These are phyloP conservation scores for Melospiza georgiana DNA, from an alignment of 2,113 vertebrate species.

Conservation along the genomic window DNA sequence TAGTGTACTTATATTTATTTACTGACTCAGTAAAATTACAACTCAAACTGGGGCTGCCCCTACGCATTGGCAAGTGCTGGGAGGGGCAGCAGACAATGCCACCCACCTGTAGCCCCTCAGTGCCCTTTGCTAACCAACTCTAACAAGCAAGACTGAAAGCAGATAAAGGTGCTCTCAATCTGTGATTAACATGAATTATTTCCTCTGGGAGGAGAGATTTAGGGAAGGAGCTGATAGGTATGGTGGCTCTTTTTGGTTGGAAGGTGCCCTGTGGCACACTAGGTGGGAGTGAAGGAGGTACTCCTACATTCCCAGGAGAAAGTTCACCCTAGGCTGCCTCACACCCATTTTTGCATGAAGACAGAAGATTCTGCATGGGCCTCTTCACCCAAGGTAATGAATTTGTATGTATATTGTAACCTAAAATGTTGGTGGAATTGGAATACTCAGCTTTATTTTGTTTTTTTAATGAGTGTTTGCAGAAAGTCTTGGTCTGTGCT, in stretches of 20 bases:
- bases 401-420: background rate
- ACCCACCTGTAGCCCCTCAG: background rate
- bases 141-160: background rate
- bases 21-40: background rate
- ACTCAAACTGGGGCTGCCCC: background rate
- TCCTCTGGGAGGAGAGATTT: background rate
- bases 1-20: background rate
- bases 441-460: background rate
- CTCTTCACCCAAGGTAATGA: background rate
- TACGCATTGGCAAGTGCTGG: background rate
- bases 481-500: background rate
- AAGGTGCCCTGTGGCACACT: fast-evolving
- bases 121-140: background rate
- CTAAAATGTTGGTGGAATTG: background rate
- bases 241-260: background rate
- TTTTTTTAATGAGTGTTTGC: background rate
- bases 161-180: background rate
- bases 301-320: fast-evolving
- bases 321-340: background rate
- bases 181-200: background rate
- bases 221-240: fast-evolving
- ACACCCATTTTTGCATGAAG: background rate
- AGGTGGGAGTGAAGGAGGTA: background rate
- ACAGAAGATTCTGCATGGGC: fast-evolving
- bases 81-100: background rate